Base-by-base conservation (phyloP, 2,797 vertebrate species). In the Gambelia wislizenii region DNA sequence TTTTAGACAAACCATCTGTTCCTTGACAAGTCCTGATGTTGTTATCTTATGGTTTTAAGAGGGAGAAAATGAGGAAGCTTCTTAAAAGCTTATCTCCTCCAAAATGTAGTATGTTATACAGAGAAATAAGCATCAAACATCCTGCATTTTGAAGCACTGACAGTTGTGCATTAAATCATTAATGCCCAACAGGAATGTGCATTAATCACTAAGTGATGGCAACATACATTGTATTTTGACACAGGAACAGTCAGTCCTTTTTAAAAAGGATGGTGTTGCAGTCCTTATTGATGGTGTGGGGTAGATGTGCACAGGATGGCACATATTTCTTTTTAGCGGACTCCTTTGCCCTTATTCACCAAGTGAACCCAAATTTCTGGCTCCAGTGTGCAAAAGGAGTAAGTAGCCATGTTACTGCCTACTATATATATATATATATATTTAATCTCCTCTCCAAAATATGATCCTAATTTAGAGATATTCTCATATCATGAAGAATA, bases 101-200 rank as follows among this genome's bases (percentile, higher is more conserved):
- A 79, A 86, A 79, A 49, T 36, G 7, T 6, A 54, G 61, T 42
- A 47, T 39, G 42, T 75, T 33, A 88, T 80, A 90, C 25, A 89
- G 64, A 86, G 69, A 89, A 92, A 78, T 72, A 81, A 49, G 86
- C 82, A 87, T 90, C 89, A 1, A 91, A 90, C 88, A 76, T 36
- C 93, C 64, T 80, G 72, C 56, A 76, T 83, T 81, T 92, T 89
- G 85, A 86, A 95, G 89, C 86, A 87, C 84, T 70, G 91, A 77
- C 27, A 89, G 61, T 90, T 86, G 87, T 90, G 83, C 89, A 83
- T 89, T 94, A 92, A 91, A 92, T 91, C 91, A 95, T 91, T 89
- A 70, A 89, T 77, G 84, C 86, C 84, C 49, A 87, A 44, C 69
- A 69, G 87, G 81, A 94, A 90, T 36, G 89, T 44, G 59, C 49